Evolutionary conservation across 2,797 vertebrate species (phyloP), one percentile per base, ranked within the genome.

Genomic region (Anguilla anguilla): DNA sequence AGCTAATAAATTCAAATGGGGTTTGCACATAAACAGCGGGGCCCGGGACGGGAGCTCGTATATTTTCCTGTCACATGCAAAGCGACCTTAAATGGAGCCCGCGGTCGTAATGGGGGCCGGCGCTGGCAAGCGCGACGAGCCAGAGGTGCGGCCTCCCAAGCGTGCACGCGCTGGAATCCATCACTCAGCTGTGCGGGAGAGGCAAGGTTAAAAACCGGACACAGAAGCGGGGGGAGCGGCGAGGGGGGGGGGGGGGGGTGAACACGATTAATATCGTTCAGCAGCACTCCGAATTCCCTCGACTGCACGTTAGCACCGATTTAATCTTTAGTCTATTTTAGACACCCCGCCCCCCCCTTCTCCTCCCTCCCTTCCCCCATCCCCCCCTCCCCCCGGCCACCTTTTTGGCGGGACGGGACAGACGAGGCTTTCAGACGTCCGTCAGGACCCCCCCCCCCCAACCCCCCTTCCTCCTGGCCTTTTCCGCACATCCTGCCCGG

Each of bases 1-100:
- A 83, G 86, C 85, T 87, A 88, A 90, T 90, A 89, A 87, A 91
- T 90, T 92, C 67, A 85, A 64, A 86, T 84, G 72, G 64, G 77
- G 55, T 25, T 25, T 31, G 46, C 51, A 84, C 83, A 83, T 83
- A 83, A 87, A 69, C 59, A 39, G 25, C 22, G 22, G 6, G 35
- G 64, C 67, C 15, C 51, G 2, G 51, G 49, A 10, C 28, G 59
- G 59, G 35, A 88, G 53, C 51, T 88, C 74, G 43, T 57, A 72
- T 59, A 59, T 88, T 88, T 77, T n/a, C 57, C 35, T 57, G 22
- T 88, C 67, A 88, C 67, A 57, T 79, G 39, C 85, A 86, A 86
- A 49, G 35, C 67, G 51, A 49, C 57, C 64, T 51, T 72, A 86
- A 86, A 74, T 43, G 59, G 84, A 39, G 57, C 57, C 84, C 28